Percentiles rank a stretch among this genome's conserved stretches.
Conservation (phyloP, 2,113 vertebrate genomes). For the Antennarius striatus region DNA sequence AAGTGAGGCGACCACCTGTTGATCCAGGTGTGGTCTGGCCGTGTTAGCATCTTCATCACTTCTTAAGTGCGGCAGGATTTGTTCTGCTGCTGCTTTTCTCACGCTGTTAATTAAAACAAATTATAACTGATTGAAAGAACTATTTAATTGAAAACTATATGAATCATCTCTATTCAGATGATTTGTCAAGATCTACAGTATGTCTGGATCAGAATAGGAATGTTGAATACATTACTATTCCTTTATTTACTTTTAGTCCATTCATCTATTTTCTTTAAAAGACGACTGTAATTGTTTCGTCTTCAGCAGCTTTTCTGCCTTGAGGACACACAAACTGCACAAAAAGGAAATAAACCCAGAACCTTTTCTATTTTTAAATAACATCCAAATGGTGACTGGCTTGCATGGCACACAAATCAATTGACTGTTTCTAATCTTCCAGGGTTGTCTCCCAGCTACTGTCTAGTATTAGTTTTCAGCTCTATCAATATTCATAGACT, state of each 20-base stretch:
- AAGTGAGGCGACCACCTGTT: conserved; percentile 74
- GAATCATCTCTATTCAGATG: conserved; percentile 13
- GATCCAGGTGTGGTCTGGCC: conserved; percentile 79
- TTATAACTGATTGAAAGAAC: conserved; percentile 1
- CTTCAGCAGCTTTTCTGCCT: background rate
- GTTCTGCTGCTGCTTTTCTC: conserved; percentile 83
- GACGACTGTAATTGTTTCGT: too few species aligned
- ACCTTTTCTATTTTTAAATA: too few species aligned
- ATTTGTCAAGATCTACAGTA: background rate
- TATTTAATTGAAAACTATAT: background rate
- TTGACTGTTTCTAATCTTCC: conserved; percentile 43
- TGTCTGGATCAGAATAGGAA: conserved; percentile 1
- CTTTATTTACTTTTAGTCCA: background rate
- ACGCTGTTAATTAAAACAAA: conserved; percentile 75
- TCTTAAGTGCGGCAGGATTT: conserved; percentile 84
- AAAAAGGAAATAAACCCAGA: too few species aligned
- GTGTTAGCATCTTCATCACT: conserved; percentile 69
- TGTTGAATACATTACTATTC: background rate
- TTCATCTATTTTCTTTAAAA: too few species aligned
- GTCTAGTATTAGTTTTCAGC: conserved; percentile 46
- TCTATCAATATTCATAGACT: conserved; percentile 66
- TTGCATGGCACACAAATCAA: conserved; percentile 33
- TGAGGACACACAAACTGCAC: background rate
- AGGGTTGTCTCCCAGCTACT: conserved; percentile 28
- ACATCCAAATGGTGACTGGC: conserved; percentile 10